Percentiles rank a stretch among this genome's conserved stretches.
These are phyloP conservation scores for Caenorhabditis wallacei DNA, from an alignment of 2,888 invertebrate species.

Conservation along the genomic window DNA sequence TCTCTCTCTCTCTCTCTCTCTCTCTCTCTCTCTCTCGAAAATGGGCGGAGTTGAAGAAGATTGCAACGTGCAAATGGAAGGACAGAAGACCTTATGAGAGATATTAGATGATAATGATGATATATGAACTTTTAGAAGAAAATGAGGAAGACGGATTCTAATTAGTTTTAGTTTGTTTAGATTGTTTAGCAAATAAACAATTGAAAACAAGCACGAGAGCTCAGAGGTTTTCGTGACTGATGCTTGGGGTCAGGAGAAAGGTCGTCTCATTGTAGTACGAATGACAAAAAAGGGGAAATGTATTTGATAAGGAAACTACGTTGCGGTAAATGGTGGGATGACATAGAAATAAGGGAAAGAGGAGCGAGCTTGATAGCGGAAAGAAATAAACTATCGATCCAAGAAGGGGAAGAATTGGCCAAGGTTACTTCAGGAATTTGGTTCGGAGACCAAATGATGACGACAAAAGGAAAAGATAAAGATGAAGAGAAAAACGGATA, in stretches of 20 bases:
- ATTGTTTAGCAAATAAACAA: slow-evolving; percentile 37
- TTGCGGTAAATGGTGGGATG: slow-evolving; percentile 11
- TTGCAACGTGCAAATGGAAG: slow-evolving; percentile 28
- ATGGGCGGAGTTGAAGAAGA: slow-evolving; percentile 14
- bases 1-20: slow-evolving; percentile 12
- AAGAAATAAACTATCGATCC: slow-evolving; percentile 31
- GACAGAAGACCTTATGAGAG: slow-evolving; percentile 1
- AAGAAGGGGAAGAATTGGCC: slow-evolving; percentile 27
- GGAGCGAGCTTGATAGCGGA: slow-evolving; percentile 41
- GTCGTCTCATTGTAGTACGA: slow-evolving; percentile 16
- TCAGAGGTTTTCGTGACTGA: slow-evolving; percentile 29
- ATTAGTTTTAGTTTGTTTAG: slow-evolving; percentile 16
- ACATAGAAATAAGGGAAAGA: slow-evolving; percentile 1
- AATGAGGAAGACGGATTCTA: not conserved
- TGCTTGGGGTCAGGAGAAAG: slow-evolving; percentile 10
- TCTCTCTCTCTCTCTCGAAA: slow-evolving; percentile 12
- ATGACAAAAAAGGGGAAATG: slow-evolving; percentile 21
- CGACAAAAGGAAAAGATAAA: slow-evolving; percentile 34
- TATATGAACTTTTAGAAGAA: slow-evolving; percentile 1
- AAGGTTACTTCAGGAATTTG: slow-evolving; percentile 50
- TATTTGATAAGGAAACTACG: slow-evolving; percentile 32
- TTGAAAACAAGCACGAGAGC: slow-evolving; percentile 6
- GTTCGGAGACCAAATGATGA: slow-evolving; percentile 41
- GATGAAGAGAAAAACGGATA: slow-evolving; percentile 41
- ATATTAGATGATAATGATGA: slow-evolving; percentile 2